These are phyloP conservation scores for Clunio marinus DNA, from an alignment of 2,888 invertebrate species.

Conservation along the genomic window DNA sequence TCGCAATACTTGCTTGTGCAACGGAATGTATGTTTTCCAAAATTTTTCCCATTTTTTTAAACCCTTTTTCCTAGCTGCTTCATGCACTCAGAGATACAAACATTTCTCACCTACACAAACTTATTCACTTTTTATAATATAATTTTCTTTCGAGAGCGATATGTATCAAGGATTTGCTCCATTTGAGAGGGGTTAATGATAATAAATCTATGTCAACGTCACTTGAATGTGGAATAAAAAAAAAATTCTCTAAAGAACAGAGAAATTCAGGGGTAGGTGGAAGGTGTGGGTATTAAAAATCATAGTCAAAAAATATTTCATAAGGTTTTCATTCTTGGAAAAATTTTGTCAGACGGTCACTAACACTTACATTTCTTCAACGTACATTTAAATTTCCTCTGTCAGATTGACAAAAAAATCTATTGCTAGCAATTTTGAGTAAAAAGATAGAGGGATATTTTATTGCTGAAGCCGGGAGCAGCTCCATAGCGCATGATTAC, in stretches of 20 bases:
- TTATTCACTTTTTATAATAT: neutral
- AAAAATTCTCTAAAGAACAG: neutral
- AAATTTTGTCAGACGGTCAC: too few species aligned
- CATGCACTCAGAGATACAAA: too few species aligned
- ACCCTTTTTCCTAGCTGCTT: too few species aligned
- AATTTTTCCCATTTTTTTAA: neutral
- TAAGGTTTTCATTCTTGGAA: too few species aligned
- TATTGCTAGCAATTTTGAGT: too few species aligned
- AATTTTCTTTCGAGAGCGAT: neutral
- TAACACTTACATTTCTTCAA: too few species aligned
- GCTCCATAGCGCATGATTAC: neutral
- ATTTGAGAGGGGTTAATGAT: slow-evolving; percentile 21
- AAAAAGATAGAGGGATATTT: neutral
- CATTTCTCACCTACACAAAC: neutral
- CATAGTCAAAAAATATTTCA: too few species aligned
- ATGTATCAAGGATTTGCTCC: slow-evolving; percentile 12
- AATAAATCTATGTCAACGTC: slow-evolving; percentile 24
- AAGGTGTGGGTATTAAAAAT: too few species aligned
- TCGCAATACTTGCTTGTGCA: neutral
- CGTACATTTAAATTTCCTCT: too few species aligned
- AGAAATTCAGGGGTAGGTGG: neutral
- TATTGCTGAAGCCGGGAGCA: slow-evolving; percentile 5
- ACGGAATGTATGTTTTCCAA: neutral
- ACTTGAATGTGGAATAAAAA: slow-evolving; percentile 11
- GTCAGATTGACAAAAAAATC: too few species aligned